Evolutionary conservation across 2,113 vertebrate genomes (phyloP), one percentile per base, ranked within the genome.

Genomic region (Lichenostomus cassidix): DNA sequence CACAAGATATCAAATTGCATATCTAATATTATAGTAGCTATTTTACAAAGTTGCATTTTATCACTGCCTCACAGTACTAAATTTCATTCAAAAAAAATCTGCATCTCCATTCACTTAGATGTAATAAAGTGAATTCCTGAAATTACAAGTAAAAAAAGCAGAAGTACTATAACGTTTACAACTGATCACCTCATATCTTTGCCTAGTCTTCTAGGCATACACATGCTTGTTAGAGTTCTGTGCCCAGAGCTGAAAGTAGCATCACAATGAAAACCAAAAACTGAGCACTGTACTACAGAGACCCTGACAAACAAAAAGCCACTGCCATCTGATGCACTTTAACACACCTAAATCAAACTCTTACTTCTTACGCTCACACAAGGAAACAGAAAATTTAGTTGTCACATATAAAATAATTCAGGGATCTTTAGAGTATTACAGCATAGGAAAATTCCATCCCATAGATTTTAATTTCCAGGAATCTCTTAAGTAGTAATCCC

Each of bases 11-110:
- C 87, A 80, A 69, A 55, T 70, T 83, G 70, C 58, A 1, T 35
- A 58, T 37, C 59, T 79, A 91, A 60, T 58, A 58, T 59, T 59
- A 89, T 5, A 67, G 65, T 28, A 64, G 39, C 64, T 19, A 19
- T 90, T 92, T 79, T 73, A 92, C 37, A 10, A 82, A 84, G 65
- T 20, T 63, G 22, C 18, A 64, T 92, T 94, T 80, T 89, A 92
- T 88, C 59, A 69, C 39, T 76, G 42, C 65, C 49, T 60, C 42
- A 44, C 52, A 89, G 69, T 46, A 77, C 67, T 77, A 69, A 31
- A 73, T 65, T 92, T 93, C 94, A 94, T 96, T 94, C 39, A 94
- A 90, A 64, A 64, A 68, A 58, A 78, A 35, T 19, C 64, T 3
- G 0, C 9, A 37, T 20, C 52, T 64, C 52, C 27, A 63, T 63